A percentile compares a stretch with the other conserved stretches of the same genome.
Conservation (phyloP, 2,888 invertebrate species). For the Notodonta dromedarius region DNA sequence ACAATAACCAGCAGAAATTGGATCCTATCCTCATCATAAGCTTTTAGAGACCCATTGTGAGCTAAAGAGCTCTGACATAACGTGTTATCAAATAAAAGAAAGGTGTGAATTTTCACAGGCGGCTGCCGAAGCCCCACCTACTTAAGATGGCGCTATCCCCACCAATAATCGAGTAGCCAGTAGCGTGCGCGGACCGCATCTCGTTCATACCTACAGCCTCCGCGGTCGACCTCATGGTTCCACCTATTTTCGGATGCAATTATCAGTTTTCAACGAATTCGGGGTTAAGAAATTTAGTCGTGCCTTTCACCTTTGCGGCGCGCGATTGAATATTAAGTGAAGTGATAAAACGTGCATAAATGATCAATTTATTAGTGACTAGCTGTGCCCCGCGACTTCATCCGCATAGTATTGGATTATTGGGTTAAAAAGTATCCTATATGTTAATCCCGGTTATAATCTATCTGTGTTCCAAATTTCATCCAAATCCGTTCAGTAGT, state of each 20-base stretch:
- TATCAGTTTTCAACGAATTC: constrained; percentile 64
- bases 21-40: constrained; percentile 77
- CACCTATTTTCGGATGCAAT: constrained; percentile 83
- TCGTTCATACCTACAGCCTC: constrained; percentile 74
- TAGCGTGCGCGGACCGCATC: constrained; percentile 66
- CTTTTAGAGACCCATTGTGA: constrained; percentile 81
- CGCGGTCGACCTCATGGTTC: constrained; percentile 55
- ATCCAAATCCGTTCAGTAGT: too few relatives aligned
- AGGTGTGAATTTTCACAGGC: constrained; percentile 84
- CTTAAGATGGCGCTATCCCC: constrained; percentile 81
- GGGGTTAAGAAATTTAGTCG: constrained; percentile 53
- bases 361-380: neutral
- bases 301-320: constrained; percentile 32
- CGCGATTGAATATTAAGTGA: constrained; percentile 23
- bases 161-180: constrained; percentile 65
- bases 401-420: too few relatives aligned
- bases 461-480: too few relatives aligned
- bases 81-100: constrained; percentile 83
- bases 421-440: too few relatives aligned
- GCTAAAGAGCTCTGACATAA: constrained; percentile 80
- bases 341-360: constrained; percentile 15
- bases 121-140: constrained; percentile 71
- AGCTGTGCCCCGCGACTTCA: too few relatives aligned
- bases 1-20: constrained; percentile 75
- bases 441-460: too few relatives aligned